A percentile compares a stretch with the other conserved stretches of the same genome.
phyloP scores from a whole-genome alignment of 2,888 invertebrate genomes.

The Junonia oenone region DNA sequence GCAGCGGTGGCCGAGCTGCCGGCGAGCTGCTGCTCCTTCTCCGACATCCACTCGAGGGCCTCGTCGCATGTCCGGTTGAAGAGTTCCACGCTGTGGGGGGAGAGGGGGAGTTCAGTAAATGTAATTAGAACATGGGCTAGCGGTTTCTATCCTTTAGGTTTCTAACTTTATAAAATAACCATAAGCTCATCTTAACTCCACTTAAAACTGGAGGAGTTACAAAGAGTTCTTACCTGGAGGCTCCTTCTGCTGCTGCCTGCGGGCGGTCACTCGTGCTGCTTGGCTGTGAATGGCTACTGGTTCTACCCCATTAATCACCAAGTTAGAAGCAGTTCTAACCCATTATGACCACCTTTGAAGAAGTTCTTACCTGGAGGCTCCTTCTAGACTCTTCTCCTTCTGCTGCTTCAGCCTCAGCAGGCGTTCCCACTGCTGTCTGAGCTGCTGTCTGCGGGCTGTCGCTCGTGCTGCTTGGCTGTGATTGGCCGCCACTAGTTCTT shows the following conservation, averaged over 20 bases:
- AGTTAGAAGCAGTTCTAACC: no score
- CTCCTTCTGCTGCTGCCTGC: slow-evolving; percentile 92
- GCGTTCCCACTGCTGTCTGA: slow-evolving; percentile 93
- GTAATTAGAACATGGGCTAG: no score
- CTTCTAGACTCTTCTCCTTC: slow-evolving; percentile 94
- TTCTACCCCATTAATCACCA: no score
- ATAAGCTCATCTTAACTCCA: no score
- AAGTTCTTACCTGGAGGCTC: slow-evolving; percentile 85
- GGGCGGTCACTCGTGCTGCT: slow-evolving; percentile 74
- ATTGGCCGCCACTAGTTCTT: slow-evolving; percentile 89
- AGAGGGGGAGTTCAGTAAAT: no score
- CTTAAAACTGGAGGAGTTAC: no score
- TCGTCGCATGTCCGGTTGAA: slow-evolving; percentile 98
- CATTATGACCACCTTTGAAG: no score
- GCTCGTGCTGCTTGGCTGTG: slow-evolving; percentile 85
- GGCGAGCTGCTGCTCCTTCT: slow-evolving; percentile 95
- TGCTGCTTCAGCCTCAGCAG: slow-evolving; percentile 91
- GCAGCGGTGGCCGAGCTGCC: slow-evolving; percentile 87
- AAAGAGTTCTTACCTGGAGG: slow-evolving; percentile 83
- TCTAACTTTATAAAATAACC: no score
- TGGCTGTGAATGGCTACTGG: slow-evolving; percentile 94
- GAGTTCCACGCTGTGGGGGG: slow-evolving; percentile 91
- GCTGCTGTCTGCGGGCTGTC: slow-evolving; percentile 87
- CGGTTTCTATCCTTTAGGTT: no score
- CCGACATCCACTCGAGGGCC: slow-evolving; percentile 97